A percentile compares a stretch with the other conserved stretches of the same genome.
Conservation (phyloP, 1,140 invertebrate species). For the Scylla paramamosain region DNA sequence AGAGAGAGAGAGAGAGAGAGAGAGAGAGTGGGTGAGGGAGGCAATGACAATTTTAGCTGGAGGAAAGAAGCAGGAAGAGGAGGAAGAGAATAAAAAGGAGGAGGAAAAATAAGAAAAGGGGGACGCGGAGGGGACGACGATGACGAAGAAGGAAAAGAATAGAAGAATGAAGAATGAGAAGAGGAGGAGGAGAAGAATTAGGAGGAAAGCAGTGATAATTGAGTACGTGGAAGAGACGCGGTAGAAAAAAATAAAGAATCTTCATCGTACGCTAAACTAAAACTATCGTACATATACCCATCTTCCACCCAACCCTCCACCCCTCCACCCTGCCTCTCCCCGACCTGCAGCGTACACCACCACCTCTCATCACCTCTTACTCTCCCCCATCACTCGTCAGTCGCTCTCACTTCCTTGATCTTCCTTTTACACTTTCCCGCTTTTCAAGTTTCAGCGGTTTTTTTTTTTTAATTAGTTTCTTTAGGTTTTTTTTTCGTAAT, state of each 20-base stretch:
- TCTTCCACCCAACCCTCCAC: background rate
- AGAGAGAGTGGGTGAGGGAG: conserved; percentile 54
- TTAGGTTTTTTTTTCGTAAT: too few relatives aligned
- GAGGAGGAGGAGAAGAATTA: background rate
- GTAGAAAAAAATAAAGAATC: too few relatives aligned
- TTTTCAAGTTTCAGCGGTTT: background rate
- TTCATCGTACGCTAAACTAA: too few relatives aligned
- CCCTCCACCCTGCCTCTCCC: background rate
- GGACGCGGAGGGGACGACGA: background rate
- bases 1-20: conserved; percentile 25
- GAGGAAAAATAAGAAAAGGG: background rate
- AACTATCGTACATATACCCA: too few relatives aligned
- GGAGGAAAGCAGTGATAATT: background rate
- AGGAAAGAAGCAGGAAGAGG: background rate
- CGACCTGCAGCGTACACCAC: background rate
- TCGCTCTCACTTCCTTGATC: background rate
- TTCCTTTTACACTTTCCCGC: background rate
- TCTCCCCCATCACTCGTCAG: background rate
- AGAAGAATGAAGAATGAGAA: background rate
- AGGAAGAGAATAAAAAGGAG: background rate
- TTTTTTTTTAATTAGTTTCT: too few relatives aligned
- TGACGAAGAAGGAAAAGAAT: background rate
- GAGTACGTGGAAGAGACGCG: too few relatives aligned
- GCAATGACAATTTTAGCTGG: too few relatives aligned
- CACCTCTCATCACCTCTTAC: background rate